phyloP scores from a whole-genome alignment of 1,140 invertebrate genomes.

The Drosophila suzukii region DNA sequence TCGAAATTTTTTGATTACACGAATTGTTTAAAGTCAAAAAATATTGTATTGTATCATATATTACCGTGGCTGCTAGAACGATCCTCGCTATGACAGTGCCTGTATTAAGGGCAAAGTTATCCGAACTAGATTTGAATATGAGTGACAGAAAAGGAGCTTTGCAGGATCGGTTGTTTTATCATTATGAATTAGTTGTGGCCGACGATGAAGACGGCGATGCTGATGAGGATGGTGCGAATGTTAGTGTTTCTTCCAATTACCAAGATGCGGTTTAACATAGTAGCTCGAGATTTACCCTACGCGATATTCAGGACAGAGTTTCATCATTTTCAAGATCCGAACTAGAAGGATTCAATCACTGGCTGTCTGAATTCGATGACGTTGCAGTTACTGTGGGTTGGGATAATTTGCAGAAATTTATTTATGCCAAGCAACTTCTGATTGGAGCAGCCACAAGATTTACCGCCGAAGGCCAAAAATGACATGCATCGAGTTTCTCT shows the following conservation, averaged over 20 bases:
- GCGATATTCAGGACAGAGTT: too few relatives aligned
- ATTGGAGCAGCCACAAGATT: too few relatives aligned
- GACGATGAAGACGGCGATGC: background rate
- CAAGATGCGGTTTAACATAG: background rate
- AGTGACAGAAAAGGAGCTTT: background rate
- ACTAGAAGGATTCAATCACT: background rate
- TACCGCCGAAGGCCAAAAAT: too few relatives aligned
- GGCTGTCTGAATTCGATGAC: background rate
- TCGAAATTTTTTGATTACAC: too few relatives aligned
- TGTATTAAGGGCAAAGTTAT: background rate
- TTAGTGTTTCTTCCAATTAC: background rate
- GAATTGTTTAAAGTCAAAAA: too few relatives aligned
- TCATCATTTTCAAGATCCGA: background rate
- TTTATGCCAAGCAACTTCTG: background rate
- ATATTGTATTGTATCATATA: too few relatives aligned
- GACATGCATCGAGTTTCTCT: too few relatives aligned
- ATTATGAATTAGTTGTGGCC: background rate
- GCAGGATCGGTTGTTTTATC: background rate
- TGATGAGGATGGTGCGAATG: background rate
- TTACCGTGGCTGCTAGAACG: too few relatives aligned
- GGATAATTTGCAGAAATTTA: slow-evolving; percentile 5
- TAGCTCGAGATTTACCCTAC: background rate
- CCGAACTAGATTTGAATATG: background rate
- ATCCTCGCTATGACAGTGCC: too few relatives aligned
- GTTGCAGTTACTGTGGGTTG: background rate